A percentile compares a stretch with the other conserved stretches of the same genome.
Conservation (phyloP, 2,113 vertebrate genomes). For the human region GRCh38 chr13:90211001-90211500, state of each 20-base stretch:
- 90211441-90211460: rapidly evolving
- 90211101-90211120: not conserved
- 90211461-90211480: not conserved
- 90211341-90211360: not conserved
- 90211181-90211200: not conserved
- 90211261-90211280: not conserved
- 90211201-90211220: not conserved
- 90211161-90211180: not conserved
- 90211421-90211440: not conserved
- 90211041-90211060: not conserved
- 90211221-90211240: not conserved
- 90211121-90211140: not conserved
- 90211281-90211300: not conserved
- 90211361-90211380: not conserved
- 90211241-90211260: not conserved
- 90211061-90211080: not conserved
- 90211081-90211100: not conserved
- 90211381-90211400: not conserved
- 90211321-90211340: not conserved
- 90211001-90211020: not conserved
- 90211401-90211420: not conserved
- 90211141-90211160: not conserved
- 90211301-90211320: not conserved
- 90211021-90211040: not conserved
- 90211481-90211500: not conserved